Evolutionary conservation across 1,140 invertebrate species (phyloP), one percentile per base, ranked within the genome.

Genomic region (Monochamus saltuarius): DNA sequence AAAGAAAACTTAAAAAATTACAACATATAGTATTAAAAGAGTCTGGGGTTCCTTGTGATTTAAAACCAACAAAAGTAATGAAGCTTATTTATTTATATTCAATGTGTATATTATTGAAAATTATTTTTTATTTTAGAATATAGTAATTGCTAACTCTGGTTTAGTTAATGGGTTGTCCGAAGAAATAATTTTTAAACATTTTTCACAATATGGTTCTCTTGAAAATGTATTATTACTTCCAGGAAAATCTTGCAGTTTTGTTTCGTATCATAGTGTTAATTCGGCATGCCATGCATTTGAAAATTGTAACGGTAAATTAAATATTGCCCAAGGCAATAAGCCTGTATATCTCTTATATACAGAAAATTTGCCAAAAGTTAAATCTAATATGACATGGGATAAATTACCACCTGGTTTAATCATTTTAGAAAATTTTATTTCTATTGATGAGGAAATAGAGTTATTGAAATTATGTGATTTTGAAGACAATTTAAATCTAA

Each of bases 181-280:
- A 69, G 84, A 88, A 73, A 75, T 78, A 22, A 65, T 94, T 1
- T 69, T 85, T 7, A 66, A 80, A 35, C 61, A 82, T 59, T 83
- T 82, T 70, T 54, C 62, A 62, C 62, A 70, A 69, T 80, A 77
- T 81, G 84, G 83, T 40, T 17, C 46, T 43, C 73, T 84, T 36
- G 77, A 78, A 64, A 80, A 81, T 47, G 78, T 92, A 37, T 68
- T 84, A 14, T 87, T 93, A 84, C 64, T 88, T 51, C 81, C 83
- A 11, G 80, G 80, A 50, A 91, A 92, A 79, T 89, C 89, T 0
- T 93, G 89, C 70, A 85, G 85, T 50, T 91, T 92, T 78, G 65
- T 94, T 1, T 75, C 77, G 46, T 91, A 84, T 70, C 45, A 67
- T 7, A 70, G 75, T 1, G 14, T 77, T 2, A 60, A 77, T 10